A percentile compares a stretch with the other conserved stretches of the same genome.
These are phyloP conservation scores for Corvus moneduloides DNA, from an alignment of 2,113 vertebrate genomes.

Conservation along the genomic window DNA sequence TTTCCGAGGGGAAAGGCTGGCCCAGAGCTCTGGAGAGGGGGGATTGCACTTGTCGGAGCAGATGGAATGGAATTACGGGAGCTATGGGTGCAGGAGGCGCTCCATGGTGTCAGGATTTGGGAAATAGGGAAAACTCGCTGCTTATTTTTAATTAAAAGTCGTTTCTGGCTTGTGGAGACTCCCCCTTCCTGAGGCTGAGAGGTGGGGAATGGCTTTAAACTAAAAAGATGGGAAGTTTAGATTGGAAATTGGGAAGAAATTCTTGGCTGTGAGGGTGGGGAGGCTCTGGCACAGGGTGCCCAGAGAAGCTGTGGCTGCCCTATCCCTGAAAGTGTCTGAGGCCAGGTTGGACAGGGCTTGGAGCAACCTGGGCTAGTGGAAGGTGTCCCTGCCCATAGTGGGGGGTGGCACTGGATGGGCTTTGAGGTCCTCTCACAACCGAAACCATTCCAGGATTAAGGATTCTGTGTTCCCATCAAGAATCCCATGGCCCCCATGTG, in stretches of 20 bases:
- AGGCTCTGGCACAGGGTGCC: neutral
- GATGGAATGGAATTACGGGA: neutral
- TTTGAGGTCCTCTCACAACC: neutral
- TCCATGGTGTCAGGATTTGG: neutral
- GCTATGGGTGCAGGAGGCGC: neutral
- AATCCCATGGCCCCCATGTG: accelerated
- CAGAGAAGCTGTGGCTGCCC: neutral
- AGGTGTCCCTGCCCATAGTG: neutral
- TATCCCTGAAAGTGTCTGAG: accelerated
- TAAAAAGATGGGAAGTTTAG: neutral
- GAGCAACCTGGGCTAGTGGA: accelerated
- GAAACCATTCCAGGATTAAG: neutral
- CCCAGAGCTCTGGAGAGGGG: neutral
- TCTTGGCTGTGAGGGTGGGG: neutral
- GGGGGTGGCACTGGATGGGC: accelerated
- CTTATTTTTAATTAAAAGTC: neutral
- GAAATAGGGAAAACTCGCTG: neutral
- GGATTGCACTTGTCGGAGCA: slow-evolving; percentile 3
- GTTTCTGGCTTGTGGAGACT: accelerated
- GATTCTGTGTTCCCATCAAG: neutral
- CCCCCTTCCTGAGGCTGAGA: neutral
- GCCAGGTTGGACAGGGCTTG: accelerated
- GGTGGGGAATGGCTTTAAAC: neutral
- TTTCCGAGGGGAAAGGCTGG: neutral
- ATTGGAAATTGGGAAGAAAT: neutral